phyloP scores from a whole-genome alignment of 1,140 invertebrate genomes.

The Uloborus diversus region DNA sequence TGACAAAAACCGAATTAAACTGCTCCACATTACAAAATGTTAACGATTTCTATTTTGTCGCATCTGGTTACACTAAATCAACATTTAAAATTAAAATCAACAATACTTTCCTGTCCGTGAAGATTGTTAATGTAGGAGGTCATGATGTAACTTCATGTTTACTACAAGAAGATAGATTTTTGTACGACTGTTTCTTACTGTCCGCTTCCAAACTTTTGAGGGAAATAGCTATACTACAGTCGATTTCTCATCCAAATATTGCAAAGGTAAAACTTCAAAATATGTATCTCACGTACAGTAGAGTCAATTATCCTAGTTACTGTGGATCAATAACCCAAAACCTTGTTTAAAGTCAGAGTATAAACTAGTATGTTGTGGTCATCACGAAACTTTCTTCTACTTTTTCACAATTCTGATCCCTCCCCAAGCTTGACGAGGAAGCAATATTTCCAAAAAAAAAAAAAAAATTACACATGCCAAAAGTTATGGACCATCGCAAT shows the following conservation, averaged over 20 bases:
- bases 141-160: conserved; percentile 66
- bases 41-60: conserved; percentile 58
- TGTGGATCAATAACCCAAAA: too few relatives aligned
- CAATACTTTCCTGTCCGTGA: conserved; percentile 64
- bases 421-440: too few relatives aligned
- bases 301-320: too few relatives aligned
- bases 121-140: conserved; percentile 67
- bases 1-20: conserved; percentile 17
- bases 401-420: too few relatives aligned
- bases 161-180: conserved; percentile 56
- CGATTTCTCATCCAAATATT: conserved; percentile 62
- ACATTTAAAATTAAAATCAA: conserved; percentile 65
- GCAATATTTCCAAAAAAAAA: too few relatives aligned
- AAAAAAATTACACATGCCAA: too few relatives aligned
- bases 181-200: conserved; percentile 63
- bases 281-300: not conserved
- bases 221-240: conserved; percentile 64
- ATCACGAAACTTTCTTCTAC: too few relatives aligned
- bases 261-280: conserved; percentile 63
- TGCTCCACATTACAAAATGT: conserved; percentile 23
- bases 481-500: too few relatives aligned
- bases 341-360: too few relatives aligned
- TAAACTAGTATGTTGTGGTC: too few relatives aligned
- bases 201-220: conserved; percentile 66
- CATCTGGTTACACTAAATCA: conserved; percentile 68